Conservation (phyloP, 2,888 invertebrate genomes). For the Spilarctia lutea region DNA sequence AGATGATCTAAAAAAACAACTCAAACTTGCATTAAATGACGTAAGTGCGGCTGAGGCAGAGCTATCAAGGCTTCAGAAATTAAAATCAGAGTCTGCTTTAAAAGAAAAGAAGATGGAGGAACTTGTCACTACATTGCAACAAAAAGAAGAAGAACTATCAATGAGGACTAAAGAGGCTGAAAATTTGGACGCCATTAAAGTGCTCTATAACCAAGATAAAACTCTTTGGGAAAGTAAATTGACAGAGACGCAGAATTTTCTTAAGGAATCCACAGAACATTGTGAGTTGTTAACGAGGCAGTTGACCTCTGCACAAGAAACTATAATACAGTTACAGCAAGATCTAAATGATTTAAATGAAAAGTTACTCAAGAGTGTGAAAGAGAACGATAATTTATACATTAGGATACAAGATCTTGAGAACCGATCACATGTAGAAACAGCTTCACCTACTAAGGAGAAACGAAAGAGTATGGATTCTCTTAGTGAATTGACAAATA, state of each 20-base stretch:
- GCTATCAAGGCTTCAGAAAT: conserved; percentile 89
- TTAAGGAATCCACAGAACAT: conserved; percentile 89
- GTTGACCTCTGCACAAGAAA: conserved; percentile 88
- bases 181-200: conserved; percentile 87
- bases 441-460: conserved; percentile 79
- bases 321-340: conserved; percentile 89
- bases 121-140: conserved; percentile 90
- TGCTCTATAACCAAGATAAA: conserved; percentile 88
- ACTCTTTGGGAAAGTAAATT: conserved; percentile 89
- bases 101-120: conserved; percentile 93
- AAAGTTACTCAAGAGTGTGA: conserved; percentile 89
- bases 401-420: conserved; percentile 91
- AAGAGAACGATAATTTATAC: conserved; percentile 92
- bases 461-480: conserved; percentile 91
- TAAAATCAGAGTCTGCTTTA: conserved; percentile 89
- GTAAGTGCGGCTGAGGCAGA: conserved; percentile 90
- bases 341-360: conserved; percentile 90
- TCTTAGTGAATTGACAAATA: conserved; percentile 92
- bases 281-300: conserved; percentile 89
- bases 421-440: conserved; percentile 82
- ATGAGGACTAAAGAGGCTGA: conserved; percentile 90
- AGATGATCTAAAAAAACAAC: conserved; percentile 90
- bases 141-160: conserved; percentile 91
- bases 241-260: conserved; percentile 89
- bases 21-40: conserved; percentile 88